Conservation (phyloP, 2,113 vertebrate species). For the Oplegnathus fasciatus region DNA sequence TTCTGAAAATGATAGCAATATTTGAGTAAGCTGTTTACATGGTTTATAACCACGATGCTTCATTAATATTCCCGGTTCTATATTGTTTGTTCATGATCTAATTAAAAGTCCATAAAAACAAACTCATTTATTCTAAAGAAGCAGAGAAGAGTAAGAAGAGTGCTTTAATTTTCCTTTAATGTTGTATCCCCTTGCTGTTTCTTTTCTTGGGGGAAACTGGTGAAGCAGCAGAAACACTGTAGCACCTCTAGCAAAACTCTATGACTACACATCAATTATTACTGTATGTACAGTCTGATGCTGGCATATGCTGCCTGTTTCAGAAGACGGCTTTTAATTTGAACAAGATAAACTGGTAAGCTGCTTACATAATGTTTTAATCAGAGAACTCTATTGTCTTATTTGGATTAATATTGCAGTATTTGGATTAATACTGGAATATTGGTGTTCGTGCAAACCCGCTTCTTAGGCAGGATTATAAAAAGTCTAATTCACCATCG, state of each 20-base stretch:
- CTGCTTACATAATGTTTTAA: conserved; percentile 15
- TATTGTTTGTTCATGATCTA: neutral
- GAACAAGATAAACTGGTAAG: conserved; percentile 27
- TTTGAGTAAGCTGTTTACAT: neutral
- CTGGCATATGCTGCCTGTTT: conserved; percentile 20
- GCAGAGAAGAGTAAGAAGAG: too few species aligned
- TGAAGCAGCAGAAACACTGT: conserved; percentile 12
- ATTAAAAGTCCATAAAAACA: neutral
- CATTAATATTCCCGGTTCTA: conserved; percentile 2
- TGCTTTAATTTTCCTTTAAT: neutral
- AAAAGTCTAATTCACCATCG: conserved; percentile 6
- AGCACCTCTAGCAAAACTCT: neutral
- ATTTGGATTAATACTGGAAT: conserved; percentile 41
- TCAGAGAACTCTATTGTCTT: neutral
- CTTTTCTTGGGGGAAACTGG: neutral
- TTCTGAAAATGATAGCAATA: neutral
- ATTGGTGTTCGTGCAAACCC: conserved; percentile 21
- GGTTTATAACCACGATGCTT: neutral
- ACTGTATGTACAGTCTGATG: neutral
- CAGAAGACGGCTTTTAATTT: conserved; percentile 4
- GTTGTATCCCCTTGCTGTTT: neutral
- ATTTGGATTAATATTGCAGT: conserved; percentile 38
- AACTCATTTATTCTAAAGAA: neutral
- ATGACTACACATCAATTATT: conserved; percentile 17
- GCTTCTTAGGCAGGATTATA: conserved; percentile 4